Evolutionary conservation across 2,888 invertebrate species (phyloP).

Genomic region (Serrognathus titanus): DNA sequence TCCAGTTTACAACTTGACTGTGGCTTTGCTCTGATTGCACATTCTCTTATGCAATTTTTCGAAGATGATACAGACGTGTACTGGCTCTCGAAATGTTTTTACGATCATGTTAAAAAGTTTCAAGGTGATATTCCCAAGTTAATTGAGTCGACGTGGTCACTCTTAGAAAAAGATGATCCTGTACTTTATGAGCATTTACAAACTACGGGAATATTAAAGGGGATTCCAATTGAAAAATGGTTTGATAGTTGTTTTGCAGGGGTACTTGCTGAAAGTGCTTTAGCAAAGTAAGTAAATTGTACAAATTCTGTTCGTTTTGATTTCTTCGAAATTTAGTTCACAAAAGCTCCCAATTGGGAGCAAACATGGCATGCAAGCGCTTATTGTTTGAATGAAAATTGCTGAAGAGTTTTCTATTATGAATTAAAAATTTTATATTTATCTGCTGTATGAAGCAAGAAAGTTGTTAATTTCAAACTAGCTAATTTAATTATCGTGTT

Average conservation of each 20-base stretch:
- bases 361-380: too few species aligned
- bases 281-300: constrained; percentile 62
- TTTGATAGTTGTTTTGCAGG: constrained; percentile 81
- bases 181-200: constrained; percentile 67
- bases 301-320: not conserved
- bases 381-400: too few species aligned
- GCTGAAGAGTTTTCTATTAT: too few species aligned
- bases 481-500: not conserved
- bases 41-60: constrained; percentile 67
- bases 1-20: constrained; percentile 48
- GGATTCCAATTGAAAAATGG: constrained; percentile 72
- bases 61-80: constrained; percentile 75
- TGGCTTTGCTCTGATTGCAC: constrained; percentile 63
- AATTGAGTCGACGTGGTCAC: constrained; percentile 61
- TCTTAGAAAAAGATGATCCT: constrained; percentile 76
- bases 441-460: too few species aligned
- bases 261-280: constrained; percentile 70
- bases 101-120: constrained; percentile 64
- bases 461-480: too few species aligned
- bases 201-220: constrained; percentile 61
- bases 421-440: too few species aligned
- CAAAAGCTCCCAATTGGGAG: too few species aligned
- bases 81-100: constrained; percentile 78
- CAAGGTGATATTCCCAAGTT: constrained; percentile 63
- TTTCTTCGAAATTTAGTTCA: too few species aligned